Evolutionary conservation across 2,888 invertebrate genomes (phyloP), one percentile per base, ranked within the genome.

Genomic region (Alviniconcha strummeri): DNA sequence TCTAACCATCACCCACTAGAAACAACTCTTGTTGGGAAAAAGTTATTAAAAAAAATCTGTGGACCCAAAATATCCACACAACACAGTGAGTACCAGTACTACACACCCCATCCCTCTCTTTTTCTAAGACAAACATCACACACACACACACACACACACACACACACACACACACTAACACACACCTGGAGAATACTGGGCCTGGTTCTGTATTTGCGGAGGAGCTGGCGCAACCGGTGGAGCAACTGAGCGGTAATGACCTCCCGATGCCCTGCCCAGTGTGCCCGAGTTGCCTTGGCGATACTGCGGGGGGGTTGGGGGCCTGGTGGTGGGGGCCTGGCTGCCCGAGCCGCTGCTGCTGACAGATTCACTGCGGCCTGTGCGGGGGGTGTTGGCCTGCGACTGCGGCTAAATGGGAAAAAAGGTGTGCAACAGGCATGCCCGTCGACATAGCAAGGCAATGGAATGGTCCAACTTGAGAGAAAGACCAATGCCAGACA

Each of bases 151-250:
- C 69, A 69, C 11, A 69, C 69, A 69, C 17, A 11, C 6, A 17
- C 69, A 15, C 69, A 6, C 11, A 69, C 69, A 69, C 69, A 69
- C 4, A 69, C 3, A 6, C 36, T 36, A 36, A 36, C 17, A 55
- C 76, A 19, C n/a, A 82, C 82, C 82, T 64, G 82, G 82, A 52
- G 82, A 77, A 67, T 77, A 54, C 71, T 82, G 82, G 0, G 55
- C 76, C 6, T 69, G 77, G 15, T 54, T 77, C 19, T 17, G 19
- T 36, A 19, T 17, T 54, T n/a, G 64, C 0, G 82, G 82, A 6
- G 81, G 55, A 17, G n/a, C 60, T n/a, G 98, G 98, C 69, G 98
- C 98, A 56, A 98, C 98, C 6, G 97, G 98, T 1, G 98, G 98
- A n/a, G 98, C 98, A 3, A 93, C 92, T 15, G 98, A 98, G 88